Evolutionary conservation across 2,113 vertebrate species (phyloP).

Genomic region (Boulengerochromis microlepis): DNA sequence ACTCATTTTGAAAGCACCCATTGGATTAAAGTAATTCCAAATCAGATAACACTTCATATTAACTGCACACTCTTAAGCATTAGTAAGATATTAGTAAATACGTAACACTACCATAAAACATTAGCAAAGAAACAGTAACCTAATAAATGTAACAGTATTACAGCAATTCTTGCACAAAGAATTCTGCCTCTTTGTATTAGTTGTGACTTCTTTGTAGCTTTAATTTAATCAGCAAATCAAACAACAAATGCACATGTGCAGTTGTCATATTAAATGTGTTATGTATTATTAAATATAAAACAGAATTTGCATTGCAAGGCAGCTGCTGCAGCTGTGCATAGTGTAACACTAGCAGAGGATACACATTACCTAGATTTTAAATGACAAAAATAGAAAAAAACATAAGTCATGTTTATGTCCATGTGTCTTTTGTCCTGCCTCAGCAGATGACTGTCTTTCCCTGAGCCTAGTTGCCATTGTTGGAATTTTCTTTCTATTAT

Average conservation of each 20-base stretch:
- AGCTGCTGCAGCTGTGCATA: not conserved
- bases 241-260: not conserved
- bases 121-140: not conserved
- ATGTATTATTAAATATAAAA: not conserved
- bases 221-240: not conserved
- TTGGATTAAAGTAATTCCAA: not conserved
- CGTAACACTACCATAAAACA: not conserved
- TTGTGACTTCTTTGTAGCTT: not conserved
- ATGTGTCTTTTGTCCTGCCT: rapidly evolving
- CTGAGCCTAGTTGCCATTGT: not conserved
- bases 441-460: not conserved
- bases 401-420: not conserved
- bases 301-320: not conserved
- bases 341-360: rapidly evolving
- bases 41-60: not conserved
- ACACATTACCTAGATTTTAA: not conserved
- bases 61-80: not conserved
- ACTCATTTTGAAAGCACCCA: not conserved
- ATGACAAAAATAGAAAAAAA: not conserved
- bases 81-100: not conserved
- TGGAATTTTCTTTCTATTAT: not conserved
- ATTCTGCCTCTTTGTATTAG: not conserved
- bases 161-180: not conserved
- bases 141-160: not conserved
- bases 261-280: not conserved